Evolutionary conservation across 2,113 vertebrate genomes (phyloP).

Genomic region (Colossoma macropomum): DNA sequence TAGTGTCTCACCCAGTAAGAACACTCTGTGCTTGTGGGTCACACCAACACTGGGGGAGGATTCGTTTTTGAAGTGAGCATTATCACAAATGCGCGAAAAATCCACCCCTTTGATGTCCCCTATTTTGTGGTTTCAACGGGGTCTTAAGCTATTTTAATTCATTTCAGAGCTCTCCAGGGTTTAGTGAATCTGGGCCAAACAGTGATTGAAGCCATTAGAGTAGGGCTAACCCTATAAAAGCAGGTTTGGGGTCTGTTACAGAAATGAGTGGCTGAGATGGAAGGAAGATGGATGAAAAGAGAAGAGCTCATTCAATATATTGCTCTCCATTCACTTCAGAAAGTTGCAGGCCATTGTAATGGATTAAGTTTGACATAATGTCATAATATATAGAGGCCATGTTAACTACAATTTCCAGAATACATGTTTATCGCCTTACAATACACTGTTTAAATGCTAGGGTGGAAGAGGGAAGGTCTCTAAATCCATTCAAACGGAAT

Average conservation of each 20-base stretch:
- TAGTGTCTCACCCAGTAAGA: constrained; percentile 5
- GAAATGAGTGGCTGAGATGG: constrained; percentile 32
- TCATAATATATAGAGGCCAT: not conserved
- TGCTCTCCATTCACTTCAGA: constrained; percentile 4
- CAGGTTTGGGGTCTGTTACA: constrained; percentile 48
- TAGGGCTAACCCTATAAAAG: constrained; percentile 47
- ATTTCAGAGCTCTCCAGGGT: constrained; percentile 57
- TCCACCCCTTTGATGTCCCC: constrained; percentile 46
- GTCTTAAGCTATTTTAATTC: constrained; percentile 59
- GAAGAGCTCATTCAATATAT: not conserved
- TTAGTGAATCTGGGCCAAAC: constrained; percentile 61
- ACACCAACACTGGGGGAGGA: constrained; percentile 21
- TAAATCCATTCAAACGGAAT: not conserved
- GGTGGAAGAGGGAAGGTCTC: not conserved
- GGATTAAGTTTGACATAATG: not conserved
- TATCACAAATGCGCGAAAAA: constrained; percentile 41
- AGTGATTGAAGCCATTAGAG: constrained; percentile 60
- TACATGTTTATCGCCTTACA: not conserved
- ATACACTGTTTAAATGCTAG: not conserved
- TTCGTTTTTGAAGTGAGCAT: constrained; percentile 33
- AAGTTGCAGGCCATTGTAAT: not conserved
- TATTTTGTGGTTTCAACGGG: constrained; percentile 53
- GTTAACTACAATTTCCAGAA: not conserved
- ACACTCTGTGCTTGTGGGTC: not conserved
- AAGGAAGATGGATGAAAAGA: constrained; percentile 3